phyloP scores from a whole-genome alignment of 1,140 invertebrate species.

The Apis laboriosa region DNA sequence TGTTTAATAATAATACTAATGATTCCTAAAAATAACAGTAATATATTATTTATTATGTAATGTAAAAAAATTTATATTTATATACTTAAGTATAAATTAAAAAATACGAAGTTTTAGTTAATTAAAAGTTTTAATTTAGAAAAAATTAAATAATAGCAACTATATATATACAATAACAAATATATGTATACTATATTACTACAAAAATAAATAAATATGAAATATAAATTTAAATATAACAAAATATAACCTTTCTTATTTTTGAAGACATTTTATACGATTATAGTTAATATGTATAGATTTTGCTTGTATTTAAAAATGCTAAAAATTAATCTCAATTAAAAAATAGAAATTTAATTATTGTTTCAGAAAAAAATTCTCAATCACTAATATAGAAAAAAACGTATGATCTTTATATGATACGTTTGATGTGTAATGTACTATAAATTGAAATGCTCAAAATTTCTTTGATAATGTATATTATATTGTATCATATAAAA shows the following conservation, averaged over 20 bases:
- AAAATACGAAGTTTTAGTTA: neutral
- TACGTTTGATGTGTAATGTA: neutral
- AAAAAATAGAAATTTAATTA: neutral
- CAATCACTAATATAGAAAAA: too few relatives aligned
- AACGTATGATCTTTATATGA: neutral
- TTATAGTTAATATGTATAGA: neutral
- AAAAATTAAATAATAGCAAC: neutral
- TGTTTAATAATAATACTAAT: slow-evolving; percentile 57
- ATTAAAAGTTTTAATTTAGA: neutral
- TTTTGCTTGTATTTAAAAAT: neutral
- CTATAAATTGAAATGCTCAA: neutral
- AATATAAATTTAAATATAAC: neutral
- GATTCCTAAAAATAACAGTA: slow-evolving; percentile 50
- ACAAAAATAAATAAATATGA: neutral
- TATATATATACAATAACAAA: neutral
- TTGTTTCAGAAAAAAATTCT: neutral
- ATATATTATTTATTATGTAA: neutral
- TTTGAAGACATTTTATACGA: slow-evolving; percentile 37
- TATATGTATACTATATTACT: too few relatives aligned
- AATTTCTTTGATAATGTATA: neutral
- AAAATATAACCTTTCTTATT: slow-evolving; percentile 30
- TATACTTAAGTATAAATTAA: neutral
- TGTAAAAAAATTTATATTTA: neutral
- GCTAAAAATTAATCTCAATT: too few relatives aligned
- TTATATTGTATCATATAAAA: neutral